These are phyloP conservation scores for Poliocrania exsul DNA, from an alignment of 2,797 vertebrate species.

Conservation along the genomic window DNA sequence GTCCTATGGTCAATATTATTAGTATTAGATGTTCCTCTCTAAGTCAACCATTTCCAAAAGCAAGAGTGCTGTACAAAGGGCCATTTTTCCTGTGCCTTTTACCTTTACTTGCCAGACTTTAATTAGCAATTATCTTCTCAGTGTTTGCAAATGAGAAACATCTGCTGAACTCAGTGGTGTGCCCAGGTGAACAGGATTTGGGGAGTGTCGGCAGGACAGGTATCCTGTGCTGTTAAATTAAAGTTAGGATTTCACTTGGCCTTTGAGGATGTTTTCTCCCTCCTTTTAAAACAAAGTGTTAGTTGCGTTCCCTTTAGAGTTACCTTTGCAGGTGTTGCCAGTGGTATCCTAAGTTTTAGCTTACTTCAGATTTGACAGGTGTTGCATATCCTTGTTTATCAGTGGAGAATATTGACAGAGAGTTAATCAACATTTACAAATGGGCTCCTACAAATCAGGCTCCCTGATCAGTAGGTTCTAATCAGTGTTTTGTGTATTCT, in stretches of 20 bases:
- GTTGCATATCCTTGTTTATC: not conserved
- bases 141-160: not conserved
- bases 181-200: not conserved
- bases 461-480: not conserved
- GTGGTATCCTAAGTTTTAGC: not conserved
- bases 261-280: not conserved
- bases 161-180: not conserved
- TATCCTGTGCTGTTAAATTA: not conserved
- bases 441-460: not conserved
- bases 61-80: not conserved
- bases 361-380: not conserved
- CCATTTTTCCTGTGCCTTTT: conserved; percentile 30
- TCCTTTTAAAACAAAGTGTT: not conserved
- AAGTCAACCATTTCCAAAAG: not conserved
- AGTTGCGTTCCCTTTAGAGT: not conserved
- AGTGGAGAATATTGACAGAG: not conserved
- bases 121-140: not conserved
- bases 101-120: not conserved
- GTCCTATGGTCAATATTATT: not conserved
- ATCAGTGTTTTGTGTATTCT: not conserved
- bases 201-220: not conserved
- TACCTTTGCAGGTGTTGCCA: not conserved
- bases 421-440: not conserved
- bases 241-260: not conserved
- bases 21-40: not conserved